Base-by-base conservation (phyloP, 1,140 invertebrate genomes). In the Apis cerana region DNA sequence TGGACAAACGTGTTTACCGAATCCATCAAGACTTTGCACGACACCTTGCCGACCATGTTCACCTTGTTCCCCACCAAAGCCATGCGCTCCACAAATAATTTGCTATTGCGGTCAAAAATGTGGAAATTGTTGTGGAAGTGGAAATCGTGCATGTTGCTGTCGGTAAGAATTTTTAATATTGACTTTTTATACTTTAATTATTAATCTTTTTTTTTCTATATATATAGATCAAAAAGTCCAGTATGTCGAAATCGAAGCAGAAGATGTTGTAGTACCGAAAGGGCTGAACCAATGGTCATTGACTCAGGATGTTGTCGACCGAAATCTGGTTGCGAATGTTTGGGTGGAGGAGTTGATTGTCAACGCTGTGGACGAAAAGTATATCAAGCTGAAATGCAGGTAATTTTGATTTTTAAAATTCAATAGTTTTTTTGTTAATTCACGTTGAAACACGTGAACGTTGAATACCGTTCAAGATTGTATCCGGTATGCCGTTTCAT, bases 401-500 rank as follows among this genome's bases (percentile, higher is more conserved):
- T 92, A 71, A 87, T 82, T 50, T 58, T 21, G n/a, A 50, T n/a
- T 43, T 62, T 15, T 23, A 54, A 27, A 64, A 61, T 54, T 80
- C 23, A 69, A 17, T 69, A 52, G 8, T 17, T 33, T 62, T 50
- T 5, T 43, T 48, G 8, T 64, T 52, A 17, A 61, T 61, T 62
- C 33, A 48, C 59, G 23, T 48, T 61, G 13, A 48, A 75, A 33
- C 33, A 43, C 3, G 27, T 68, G 9, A 74, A 15, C 52, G 48
- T 33, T 58, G n/a, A 65, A 75, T 80, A 23, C 27, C 68, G 70
- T 84, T 79, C 5, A 76, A 91, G 90, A 90, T 91, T n/a, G 92
- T 90, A 21, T 94, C 94, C 33, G 92, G 92, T 54, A 93, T 92
- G 21, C 91, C 92, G 4, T 95, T 93, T 84, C 94, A 95, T 88